Conservation (phyloP, 2,888 invertebrate species). For the Palloptera scutellata region DNA sequence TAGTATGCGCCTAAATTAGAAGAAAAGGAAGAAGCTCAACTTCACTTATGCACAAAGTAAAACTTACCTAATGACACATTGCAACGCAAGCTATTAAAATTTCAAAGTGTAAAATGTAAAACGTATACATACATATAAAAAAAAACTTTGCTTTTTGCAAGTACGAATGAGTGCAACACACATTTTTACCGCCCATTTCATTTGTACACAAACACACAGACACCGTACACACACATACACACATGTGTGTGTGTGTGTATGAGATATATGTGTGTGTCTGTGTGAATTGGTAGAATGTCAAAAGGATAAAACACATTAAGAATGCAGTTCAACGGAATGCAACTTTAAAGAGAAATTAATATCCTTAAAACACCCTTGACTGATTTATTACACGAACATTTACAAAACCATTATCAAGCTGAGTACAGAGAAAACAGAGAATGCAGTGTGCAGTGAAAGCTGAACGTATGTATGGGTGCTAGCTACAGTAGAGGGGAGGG, state of each 20-base stretch:
- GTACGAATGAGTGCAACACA: conserved; percentile 3
- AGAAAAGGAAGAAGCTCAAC: too few relatives aligned
- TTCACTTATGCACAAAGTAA: too few relatives aligned
- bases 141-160: background rate
- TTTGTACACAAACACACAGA: conserved; percentile 17
- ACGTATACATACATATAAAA: too few relatives aligned
- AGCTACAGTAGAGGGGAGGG: too few relatives aligned
- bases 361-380: conserved; percentile 55
- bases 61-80: too few relatives aligned
- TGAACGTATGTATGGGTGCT: too few relatives aligned
- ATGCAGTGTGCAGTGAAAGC: background rate
- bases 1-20: too few relatives aligned
- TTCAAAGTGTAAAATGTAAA: too few relatives aligned
- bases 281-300: conserved; percentile 38
- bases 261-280: conserved; percentile 19
- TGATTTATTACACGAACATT: conserved; percentile 55
- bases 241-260: background rate
- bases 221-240: conserved; percentile 12
- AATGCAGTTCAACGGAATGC: conserved; percentile 45
- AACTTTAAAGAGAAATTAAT: conserved; percentile 55
- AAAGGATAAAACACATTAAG: conserved; percentile 40
- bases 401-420: conserved; percentile 52
- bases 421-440: background rate
- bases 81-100: too few relatives aligned
- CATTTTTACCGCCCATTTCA: conserved; percentile 2